phyloP scores from a whole-genome alignment of 1,140 invertebrate genomes.

The Drosophila gunungcola region DNA sequence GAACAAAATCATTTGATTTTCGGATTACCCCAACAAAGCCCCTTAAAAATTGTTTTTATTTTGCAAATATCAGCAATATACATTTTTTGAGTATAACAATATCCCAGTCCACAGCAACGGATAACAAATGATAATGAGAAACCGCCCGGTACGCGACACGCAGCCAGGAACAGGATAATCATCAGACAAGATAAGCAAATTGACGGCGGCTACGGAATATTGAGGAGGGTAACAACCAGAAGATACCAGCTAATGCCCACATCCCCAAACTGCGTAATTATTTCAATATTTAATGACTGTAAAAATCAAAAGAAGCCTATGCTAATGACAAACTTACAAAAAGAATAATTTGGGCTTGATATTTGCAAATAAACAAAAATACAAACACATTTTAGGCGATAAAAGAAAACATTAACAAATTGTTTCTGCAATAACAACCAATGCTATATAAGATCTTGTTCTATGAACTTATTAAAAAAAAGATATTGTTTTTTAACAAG shows the following conservation, averaged over 20 bases:
- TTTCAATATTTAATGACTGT: conserved; percentile 75
- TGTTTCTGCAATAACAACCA: no score
- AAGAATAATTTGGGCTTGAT: background rate
- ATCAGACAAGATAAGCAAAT: conserved; percentile 24
- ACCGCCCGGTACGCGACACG: conserved; percentile 29
- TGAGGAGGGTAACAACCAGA: conserved; percentile 23
- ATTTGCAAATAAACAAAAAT: no score
- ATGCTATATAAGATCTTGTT: no score
- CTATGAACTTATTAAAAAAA: no score
- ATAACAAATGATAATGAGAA: conserved; percentile 73
- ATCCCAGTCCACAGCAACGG: conserved; percentile 51
- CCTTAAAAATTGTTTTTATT: conserved; percentile 13
- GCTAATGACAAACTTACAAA: conserved; percentile 40
- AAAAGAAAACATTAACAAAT: no score
- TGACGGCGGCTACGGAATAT: conserved; percentile 20
- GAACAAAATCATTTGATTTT: conserved; percentile 32
- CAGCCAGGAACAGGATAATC: conserved; percentile 42
- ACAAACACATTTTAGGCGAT: no score
- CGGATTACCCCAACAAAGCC: conserved; percentile 29
- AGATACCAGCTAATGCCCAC: conserved; percentile 29
- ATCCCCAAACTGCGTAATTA: conserved; percentile 49
- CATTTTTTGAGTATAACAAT: conserved; percentile 25
- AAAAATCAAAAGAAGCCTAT: conserved; percentile 44
- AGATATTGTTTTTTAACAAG: no score
- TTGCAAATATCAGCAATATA: conserved; percentile 23